Evolutionary conservation across 1,140 invertebrate genomes (phyloP), one percentile per base, ranked within the genome.

Genomic region (Drosophila carrolli): DNA sequence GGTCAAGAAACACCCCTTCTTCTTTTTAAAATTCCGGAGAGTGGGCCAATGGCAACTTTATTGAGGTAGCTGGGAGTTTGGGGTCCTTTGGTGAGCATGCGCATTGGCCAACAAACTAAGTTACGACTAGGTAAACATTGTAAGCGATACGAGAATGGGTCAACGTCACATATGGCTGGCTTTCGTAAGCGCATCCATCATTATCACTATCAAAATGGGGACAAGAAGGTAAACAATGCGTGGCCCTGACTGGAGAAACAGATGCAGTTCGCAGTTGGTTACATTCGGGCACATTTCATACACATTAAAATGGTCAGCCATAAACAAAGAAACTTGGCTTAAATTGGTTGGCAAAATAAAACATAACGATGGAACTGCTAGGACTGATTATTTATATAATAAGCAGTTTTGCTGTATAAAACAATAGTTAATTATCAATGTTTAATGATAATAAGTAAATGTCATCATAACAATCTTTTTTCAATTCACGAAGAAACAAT

Each of bases 61-160:
- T 90, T 90, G 84, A 81, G 84, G 81, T 76, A 88, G 83, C 79
- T 73, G 76, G 83, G 79, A 53, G 83, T 32, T 63, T 58, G 1
- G 13, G 10, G 16, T 6, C 6, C 32, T 78, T 14, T 86, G 82
- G 82, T 86, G 82, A 86, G 83, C 83, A 82, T 86, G 82, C 82
- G 82, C 82, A n/a, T 10, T 23, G 37, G 0, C n/a, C 7, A 2
- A 11, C 8, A 27, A 7, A 5, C 35, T n/a, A 44, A 5, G 5
- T 23, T 50, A 68, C 65, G 47, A 68, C 29, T 56, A 53, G 23
- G 59, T 75, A 75, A 75, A 75, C 72, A 75, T 65, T 56, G 71
- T 14, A 47, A 19, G n/a, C 53, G 37, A 70, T 11, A 35, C 65
- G 46, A 75, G 46, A 76, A 48, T 76, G 73, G 73, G 73, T 76